Conservation (phyloP, 2,113 vertebrate species). For the Piliocolobus tephrosceles region DNA sequence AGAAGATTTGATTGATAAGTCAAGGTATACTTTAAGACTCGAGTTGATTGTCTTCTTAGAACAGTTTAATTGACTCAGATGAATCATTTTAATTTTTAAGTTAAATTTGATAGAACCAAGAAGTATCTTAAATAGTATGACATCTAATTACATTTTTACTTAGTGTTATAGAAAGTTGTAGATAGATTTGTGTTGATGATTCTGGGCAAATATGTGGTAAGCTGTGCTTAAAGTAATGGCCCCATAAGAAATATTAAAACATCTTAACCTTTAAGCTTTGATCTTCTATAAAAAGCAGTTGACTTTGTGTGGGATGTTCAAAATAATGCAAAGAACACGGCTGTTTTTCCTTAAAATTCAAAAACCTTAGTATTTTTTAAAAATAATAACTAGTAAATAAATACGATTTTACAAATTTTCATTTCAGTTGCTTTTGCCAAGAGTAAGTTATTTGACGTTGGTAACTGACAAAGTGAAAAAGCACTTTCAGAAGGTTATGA, state of each 20-base stretch:
- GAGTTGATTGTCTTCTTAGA: conserved; percentile 28
- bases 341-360: conserved; percentile 47
- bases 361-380: conserved; percentile 18
- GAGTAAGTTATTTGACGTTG: conserved; percentile 97
- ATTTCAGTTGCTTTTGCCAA: conserved; percentile 94
- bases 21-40: neutral
- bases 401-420: conserved; percentile 59
- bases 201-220: conserved; percentile 22
- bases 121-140: conserved; percentile 11
- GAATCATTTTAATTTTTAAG: conserved; percentile 43
- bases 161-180: conserved; percentile 20
- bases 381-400: conserved; percentile 60
- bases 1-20: neutral
- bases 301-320: conserved; percentile 6
- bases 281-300: conserved; percentile 52
- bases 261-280: conserved; percentile 12
- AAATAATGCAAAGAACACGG: conserved; percentile 11
- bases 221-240: conserved; percentile 9
- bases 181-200: neutral
- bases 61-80: conserved; percentile 15
- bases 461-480: conserved; percentile 99
- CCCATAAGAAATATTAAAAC: conserved; percentile 39
- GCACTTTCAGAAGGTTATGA: conserved; percentile 97
- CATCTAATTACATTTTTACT: conserved; percentile 44
- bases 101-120: conserved; percentile 20